Percentiles rank a stretch among this genome's conserved stretches.
These are phyloP conservation scores for Pammene fasciana DNA, from an alignment of 2,888 invertebrate species.

Conservation along the genomic window DNA sequence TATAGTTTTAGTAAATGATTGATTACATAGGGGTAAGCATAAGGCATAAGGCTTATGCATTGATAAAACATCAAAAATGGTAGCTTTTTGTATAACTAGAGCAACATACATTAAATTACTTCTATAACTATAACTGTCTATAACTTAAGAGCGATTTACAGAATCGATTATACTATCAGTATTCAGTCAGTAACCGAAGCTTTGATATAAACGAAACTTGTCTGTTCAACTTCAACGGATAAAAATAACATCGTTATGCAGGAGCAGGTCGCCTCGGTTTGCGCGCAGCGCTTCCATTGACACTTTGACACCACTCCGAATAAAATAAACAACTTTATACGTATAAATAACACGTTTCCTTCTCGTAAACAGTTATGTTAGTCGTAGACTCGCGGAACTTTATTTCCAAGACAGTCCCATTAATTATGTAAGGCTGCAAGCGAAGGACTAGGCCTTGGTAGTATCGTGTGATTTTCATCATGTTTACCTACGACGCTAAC, in stretches of 20 bases:
- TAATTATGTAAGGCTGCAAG: slow-evolving; percentile 23
- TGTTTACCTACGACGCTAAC: slow-evolving; percentile 6
- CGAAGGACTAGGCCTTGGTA: slow-evolving; percentile 30
- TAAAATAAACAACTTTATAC: slow-evolving; percentile 15
- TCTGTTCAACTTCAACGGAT: background rate
- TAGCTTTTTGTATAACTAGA: too few species aligned
- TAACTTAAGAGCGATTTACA: background rate
- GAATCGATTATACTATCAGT: background rate
- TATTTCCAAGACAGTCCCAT: background rate
- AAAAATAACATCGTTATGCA: slow-evolving; percentile 11
- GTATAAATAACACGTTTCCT: background rate
- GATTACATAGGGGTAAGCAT: too few species aligned
- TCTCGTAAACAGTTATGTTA: slow-evolving; percentile 12
- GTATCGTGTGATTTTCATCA: slow-evolving; percentile 30
- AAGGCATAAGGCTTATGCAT: too few species aligned
- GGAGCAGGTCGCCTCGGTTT: background rate
- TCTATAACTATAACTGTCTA: too few species aligned
- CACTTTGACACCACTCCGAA: slow-evolving; percentile 11
- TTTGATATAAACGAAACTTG: background rate
- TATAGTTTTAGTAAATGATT: too few species aligned
- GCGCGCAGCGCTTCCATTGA: background rate
- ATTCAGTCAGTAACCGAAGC: background rate
- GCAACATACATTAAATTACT: too few species aligned
- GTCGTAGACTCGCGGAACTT: background rate
- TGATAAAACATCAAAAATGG: too few species aligned